Percentiles rank a stretch among this genome's conserved stretches.
phyloP scores from a whole-genome alignment of 2,888 invertebrate species.

The Coenonympha arcania region DNA sequence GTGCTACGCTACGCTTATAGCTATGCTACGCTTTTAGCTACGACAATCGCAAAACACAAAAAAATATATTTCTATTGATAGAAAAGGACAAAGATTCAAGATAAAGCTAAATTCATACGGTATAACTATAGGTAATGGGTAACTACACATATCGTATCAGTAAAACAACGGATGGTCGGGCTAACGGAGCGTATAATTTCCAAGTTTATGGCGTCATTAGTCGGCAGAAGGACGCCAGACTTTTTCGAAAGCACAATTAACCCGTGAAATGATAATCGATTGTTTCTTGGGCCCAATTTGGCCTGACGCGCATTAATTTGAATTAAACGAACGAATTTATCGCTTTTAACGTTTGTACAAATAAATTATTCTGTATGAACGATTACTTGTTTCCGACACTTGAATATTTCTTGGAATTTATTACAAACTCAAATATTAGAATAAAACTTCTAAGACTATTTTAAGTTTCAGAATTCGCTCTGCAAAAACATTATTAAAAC shows the following conservation, averaged over 20 bases:
- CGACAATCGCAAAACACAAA: too few species aligned
- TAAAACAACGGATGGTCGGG: constrained; percentile 43
- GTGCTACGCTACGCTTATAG: too few species aligned
- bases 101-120: constrained; percentile 1
- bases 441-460: too few species aligned
- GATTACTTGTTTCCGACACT: background rate
- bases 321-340: constrained; percentile 26
- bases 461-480: too few species aligned
- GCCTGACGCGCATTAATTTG: constrained; percentile 35
- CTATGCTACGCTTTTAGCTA: too few species aligned
- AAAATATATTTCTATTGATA: too few species aligned
- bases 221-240: constrained; percentile 49
- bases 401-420: too few species aligned
- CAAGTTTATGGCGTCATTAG: constrained; percentile 65
- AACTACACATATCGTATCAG: constrained; percentile 31
- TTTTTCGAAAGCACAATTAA: constrained; percentile 63
- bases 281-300: constrained; percentile 47
- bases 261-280: constrained; percentile 65
- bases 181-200: constrained; percentile 63
- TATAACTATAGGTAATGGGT: constrained; percentile 19
- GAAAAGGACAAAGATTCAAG: background rate
- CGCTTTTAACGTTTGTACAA: constrained; percentile 12
- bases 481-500: too few species aligned
- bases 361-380: background rate
- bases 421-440: too few species aligned